Conservation (phyloP, 92 coral and sea anemone genomes). For the Anthopleura xanthogrammica region DNA sequence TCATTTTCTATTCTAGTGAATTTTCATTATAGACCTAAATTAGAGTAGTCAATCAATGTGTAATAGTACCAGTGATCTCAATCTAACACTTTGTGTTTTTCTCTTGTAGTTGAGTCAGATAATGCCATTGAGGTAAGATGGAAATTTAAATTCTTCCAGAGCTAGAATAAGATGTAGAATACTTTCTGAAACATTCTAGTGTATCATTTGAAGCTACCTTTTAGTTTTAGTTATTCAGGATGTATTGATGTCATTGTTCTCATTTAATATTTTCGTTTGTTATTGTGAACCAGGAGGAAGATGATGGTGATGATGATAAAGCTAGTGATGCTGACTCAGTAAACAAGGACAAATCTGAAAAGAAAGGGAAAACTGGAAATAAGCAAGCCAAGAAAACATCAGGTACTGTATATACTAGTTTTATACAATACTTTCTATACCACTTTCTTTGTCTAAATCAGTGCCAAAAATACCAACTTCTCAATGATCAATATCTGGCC, state of each 20-base stretch:
- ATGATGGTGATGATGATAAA: conserved; percentile 5
- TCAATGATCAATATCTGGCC: too few species aligned
- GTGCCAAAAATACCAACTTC: too few species aligned
- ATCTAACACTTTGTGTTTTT: background rate
- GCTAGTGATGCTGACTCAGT: background rate
- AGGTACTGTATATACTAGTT: background rate
- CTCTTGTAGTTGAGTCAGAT: conserved; percentile 24
- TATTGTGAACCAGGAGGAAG: conserved; percentile 3
- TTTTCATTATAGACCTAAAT: too few species aligned
- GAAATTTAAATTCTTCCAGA: too few species aligned
- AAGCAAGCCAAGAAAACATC: conserved; percentile 22
- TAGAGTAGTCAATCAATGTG: too few species aligned
- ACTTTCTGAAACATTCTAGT: background rate
- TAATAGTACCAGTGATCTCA: too few species aligned
- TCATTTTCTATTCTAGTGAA: too few species aligned
- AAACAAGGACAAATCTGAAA: conserved; percentile 8
- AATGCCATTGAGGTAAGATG: conserved; percentile 23
- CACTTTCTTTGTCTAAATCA: too few species aligned
- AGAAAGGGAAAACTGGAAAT: background rate
- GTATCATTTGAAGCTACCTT: too few species aligned
- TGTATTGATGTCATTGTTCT: background rate
- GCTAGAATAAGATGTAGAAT: background rate
- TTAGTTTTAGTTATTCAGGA: too few species aligned
- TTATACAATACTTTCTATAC: too few species aligned
- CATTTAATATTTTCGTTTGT: background rate